Evolutionary conservation across 2,888 invertebrate species (phyloP).

Genomic region (Temnothorax ravouxi): DNA sequence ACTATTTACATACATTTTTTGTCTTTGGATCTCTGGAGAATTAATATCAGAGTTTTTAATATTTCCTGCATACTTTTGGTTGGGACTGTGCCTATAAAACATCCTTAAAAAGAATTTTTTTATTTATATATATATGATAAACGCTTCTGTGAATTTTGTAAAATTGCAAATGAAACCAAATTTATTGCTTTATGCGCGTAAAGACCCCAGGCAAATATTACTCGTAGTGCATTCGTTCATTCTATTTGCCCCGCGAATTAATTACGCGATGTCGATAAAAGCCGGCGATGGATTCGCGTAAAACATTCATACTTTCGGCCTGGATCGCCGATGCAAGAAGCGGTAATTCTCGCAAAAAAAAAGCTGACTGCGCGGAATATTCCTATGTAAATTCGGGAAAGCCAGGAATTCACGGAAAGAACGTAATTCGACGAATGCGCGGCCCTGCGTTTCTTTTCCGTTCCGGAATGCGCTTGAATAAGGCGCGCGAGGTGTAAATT

Average conservation of each 20-base stretch:
- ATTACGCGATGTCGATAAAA: conserved; percentile 71
- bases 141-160: background rate
- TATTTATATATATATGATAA: background rate
- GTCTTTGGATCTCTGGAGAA: too few species aligned
- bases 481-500: background rate
- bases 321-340: conserved; percentile 55
- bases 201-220: conserved; percentile 33
- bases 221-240: conserved; percentile 26
- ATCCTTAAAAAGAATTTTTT: background rate
- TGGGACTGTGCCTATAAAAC: too few species aligned
- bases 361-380: conserved; percentile 1
- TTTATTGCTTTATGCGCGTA: conserved; percentile 18
- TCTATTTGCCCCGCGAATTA: conserved; percentile 63
- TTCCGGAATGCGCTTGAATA: conserved; percentile 18
- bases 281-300: conserved; percentile 25
- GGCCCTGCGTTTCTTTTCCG: background rate
- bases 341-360: conserved; percentile 50
- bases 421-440: conserved; percentile 9
- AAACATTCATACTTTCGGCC: conserved; percentile 64
- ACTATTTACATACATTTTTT: too few species aligned
- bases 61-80: too few species aligned
- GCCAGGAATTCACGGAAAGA: conserved; percentile 37
- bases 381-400: conserved; percentile 54
- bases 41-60: too few species aligned
- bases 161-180: background rate